Evolutionary conservation across 2,113 vertebrate genomes (phyloP), one percentile per base, ranked within the genome.

Genomic region (Myrmophylax atrothorax): DNA sequence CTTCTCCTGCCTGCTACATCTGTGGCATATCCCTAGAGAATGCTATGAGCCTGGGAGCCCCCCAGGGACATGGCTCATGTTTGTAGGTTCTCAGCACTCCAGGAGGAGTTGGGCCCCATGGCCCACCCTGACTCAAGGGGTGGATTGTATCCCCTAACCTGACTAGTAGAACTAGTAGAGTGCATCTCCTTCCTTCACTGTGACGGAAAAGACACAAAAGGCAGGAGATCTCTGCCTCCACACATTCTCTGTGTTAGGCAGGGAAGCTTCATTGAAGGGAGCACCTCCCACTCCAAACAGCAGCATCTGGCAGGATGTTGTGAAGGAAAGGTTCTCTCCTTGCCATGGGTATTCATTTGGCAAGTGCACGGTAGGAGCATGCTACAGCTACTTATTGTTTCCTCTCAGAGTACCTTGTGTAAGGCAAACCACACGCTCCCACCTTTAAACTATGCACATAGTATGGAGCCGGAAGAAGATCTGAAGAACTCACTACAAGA

Each of bases 31-130:
- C 46, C 76, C 52, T 53, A 74, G 22, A 68, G 31, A 90, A 87
- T 0, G 0, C 24, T 47, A 4, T 4, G 14, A 68, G 35, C 37
- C 53, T 50, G 14, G 4, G 8, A 68, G 31, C 8, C 37, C 29
- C 22, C 46, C 58, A 66, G 3, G 9, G 68, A 72, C 52, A 47
- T 7, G 12, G 42, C 37, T 76, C 2, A 0, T 2, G 1, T 58
- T 42, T 72, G 62, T 20, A 70, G 12, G 35, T 37, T 91, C 7
- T 58, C 33, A 17, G 7, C 38, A 66, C 7, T 31, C 19, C 23
- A 38, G 47, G 7, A 84, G 37, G 15, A 72, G 24, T 10, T 0
- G 2, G 60, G 12, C 7, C 12, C 26, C 4, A 2, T 22, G 14
- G 60, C 31, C 40, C n/a, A 89, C 7, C 15, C 28, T 37, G 29